Percentiles rank a stretch among this genome's conserved stretches.
Evolutionary conservation across 2,113 vertebrate species (phyloP).

Genomic region (Suncus etruscus): DNA sequence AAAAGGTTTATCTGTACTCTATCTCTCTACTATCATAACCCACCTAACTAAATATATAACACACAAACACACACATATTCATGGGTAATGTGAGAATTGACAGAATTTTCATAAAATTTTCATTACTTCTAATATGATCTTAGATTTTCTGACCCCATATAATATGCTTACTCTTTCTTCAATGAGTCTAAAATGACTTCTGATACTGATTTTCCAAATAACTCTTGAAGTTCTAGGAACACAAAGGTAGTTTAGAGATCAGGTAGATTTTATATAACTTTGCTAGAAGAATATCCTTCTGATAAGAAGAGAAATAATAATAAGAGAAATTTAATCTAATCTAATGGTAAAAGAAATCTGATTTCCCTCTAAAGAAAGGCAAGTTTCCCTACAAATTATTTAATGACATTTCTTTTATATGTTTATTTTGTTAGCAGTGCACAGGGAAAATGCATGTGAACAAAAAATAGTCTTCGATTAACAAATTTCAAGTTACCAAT

Average conservation of each 20-base stretch:
- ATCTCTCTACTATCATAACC: neutral
- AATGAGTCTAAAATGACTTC: neutral
- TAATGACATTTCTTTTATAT: slow-evolving; percentile 32
- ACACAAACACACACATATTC: neutral
- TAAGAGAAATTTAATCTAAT: too few relatives aligned
- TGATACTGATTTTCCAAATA: neutral
- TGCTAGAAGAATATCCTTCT: neutral
- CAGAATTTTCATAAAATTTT: too few relatives aligned
- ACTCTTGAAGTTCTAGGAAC: neutral
- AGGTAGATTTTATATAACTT: neutral
- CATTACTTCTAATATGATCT: too few relatives aligned
- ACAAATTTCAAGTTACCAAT: slow-evolving; percentile 31
- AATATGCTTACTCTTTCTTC: neutral
- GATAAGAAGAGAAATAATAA: too few relatives aligned
- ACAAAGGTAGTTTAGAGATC: neutral
- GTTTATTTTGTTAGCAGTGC: neutral
- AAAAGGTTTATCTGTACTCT: neutral
- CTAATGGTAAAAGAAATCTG: neutral
- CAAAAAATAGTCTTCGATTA: slow-evolving; percentile 55
- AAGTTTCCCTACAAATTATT: neutral
- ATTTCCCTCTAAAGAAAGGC: neutral
- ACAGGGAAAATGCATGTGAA: slow-evolving; percentile 19
- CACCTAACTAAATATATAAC: neutral
- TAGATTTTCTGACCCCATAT: neutral
- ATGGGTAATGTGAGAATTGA: too few relatives aligned